Evolutionary conservation across 2,797 vertebrate species (phyloP), one percentile per base, ranked within the genome.

Genomic region (Apogon hyalosoma): DNA sequence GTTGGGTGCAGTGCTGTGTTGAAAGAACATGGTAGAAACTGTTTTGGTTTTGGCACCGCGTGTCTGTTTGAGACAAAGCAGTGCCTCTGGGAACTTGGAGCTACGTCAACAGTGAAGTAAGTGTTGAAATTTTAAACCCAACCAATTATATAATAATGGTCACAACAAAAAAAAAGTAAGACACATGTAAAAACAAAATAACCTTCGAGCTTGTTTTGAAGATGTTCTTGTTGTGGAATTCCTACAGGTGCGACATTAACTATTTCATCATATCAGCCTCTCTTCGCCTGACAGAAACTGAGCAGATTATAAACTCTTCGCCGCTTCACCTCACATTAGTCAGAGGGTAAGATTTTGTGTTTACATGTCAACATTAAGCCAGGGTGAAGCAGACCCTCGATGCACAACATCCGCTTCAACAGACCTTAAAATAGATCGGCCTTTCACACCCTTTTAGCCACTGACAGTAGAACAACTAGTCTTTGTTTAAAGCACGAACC

Each of bases 281-380:
- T 36, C 33, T 1, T 36, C 21, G 45, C 33, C 56, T 67, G 7
- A 0, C 56, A 77, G 70, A 73, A 43, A 56, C 15, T 16, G 58
- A 64, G 61, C 36, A 51, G 56, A 73, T 52, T 39, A 40, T 72
- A 69, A 83, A 84, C 69, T 77, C 71, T 75, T 80, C 75, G 63
- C 53, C 66, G 49, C 33, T 69, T 77, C 3, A 0, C 46, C 52
- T 81, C 66, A 16, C 18, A 47, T 71, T 69, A 64, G 62, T 79
- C 14, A 15, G 42, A 75, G 11, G 62, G 41, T 21, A 11, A 15
- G 21, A 48, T 69, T 77, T 75, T 67, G 49, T 84, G 56, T 87
- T 85, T 78, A 74, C 75, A 73, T 57, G 82, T 83, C 71, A 77
- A 58, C 61, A 71, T 82, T 40, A 78, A 67, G 60, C 46, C 19